Percentiles rank a stretch among this genome's conserved stretches.
Conservation (phyloP, 2,888 invertebrate genomes). For the Lasioglossum oenotherae region DNA sequence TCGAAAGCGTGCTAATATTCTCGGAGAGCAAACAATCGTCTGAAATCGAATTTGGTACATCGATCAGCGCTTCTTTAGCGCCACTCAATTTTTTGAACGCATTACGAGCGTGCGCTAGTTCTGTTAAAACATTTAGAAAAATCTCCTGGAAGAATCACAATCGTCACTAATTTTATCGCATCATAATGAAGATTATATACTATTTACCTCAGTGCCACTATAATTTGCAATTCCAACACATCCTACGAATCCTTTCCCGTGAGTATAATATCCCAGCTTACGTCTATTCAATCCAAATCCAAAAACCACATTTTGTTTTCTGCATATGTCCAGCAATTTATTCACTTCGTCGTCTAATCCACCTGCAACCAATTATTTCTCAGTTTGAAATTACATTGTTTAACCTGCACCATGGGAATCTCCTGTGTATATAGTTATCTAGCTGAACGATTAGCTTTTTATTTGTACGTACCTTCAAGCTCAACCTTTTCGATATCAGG, state of each 20-base stretch:
- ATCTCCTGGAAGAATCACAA: conserved; percentile 65
- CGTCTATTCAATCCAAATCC: conserved; percentile 75
- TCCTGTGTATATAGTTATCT: background rate
- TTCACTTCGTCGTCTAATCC: conserved; percentile 72
- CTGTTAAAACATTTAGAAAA: conserved; percentile 71
- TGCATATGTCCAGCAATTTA: conserved; percentile 70
- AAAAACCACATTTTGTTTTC: conserved; percentile 66
- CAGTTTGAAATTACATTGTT: too few relatives aligned
- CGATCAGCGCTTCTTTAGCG: conserved; percentile 58
- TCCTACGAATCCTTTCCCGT: conserved; percentile 74
- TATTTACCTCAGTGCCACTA: conserved; percentile 73
- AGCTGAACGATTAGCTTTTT: background rate
- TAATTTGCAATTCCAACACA: conserved; percentile 77
- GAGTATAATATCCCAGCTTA: conserved; percentile 76
- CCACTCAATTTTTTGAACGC: conserved; percentile 60
- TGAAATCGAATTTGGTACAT: conserved; percentile 64
- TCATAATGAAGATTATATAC: background rate
- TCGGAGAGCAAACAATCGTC: conserved; percentile 71
- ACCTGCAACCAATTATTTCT: conserved; percentile 65
- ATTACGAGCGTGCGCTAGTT: conserved; percentile 71
- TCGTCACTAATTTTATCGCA: background rate
- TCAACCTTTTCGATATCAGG: conserved; percentile 76
- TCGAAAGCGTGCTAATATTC: conserved; percentile 69
- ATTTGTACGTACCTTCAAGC: conserved; percentile 66
- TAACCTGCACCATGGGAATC: background rate